phyloP scores from a whole-genome alignment of 2,113 vertebrate species.

The Platichthys flesus region DNA sequence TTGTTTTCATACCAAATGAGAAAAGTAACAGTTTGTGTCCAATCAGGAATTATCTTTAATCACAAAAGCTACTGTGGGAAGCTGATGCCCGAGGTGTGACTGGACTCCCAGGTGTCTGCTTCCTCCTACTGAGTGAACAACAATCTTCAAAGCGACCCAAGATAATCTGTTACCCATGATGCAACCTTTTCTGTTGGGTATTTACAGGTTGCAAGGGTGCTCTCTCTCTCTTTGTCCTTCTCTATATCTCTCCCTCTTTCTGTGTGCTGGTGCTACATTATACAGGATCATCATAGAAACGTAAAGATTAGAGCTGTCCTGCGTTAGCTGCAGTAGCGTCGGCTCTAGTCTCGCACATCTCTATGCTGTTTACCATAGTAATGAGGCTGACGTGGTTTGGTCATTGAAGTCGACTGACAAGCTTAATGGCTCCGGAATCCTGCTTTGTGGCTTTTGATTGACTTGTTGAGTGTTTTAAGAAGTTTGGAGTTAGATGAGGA shows the following conservation, averaged over 20 bases:
- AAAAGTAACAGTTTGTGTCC: conserved; percentile 3
- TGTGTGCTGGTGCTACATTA: conserved; percentile 84
- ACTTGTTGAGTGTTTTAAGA: neutral
- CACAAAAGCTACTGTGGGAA: conserved; percentile 46
- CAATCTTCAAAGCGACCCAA: conserved; percentile 82
- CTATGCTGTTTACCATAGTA: conserved; percentile 46
- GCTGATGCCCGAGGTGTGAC: conserved; percentile 41
- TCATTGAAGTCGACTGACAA: neutral
- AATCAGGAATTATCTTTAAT: conserved; percentile 59
- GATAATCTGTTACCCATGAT: conserved; percentile 83
- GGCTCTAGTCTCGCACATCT: conserved; percentile 33
- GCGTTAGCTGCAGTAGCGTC: conserved; percentile 25
- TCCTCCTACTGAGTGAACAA: conserved; percentile 80
- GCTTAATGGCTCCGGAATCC: neutral
- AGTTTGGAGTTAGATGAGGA: neutral
- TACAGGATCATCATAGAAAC: conserved; percentile 43
- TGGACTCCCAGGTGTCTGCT: conserved; percentile 48
- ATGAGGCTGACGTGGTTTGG: conserved; percentile 44
- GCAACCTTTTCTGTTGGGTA: conserved; percentile 79
- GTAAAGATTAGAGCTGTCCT: conserved; percentile 9
- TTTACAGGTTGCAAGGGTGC: conserved; percentile 70
- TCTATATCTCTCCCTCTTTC: conserved; percentile 33
- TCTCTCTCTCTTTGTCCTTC: conserved; percentile 31
- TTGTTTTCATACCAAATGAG: conserved; percentile 54
- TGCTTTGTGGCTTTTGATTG: neutral